phyloP scores from a whole-genome alignment of 2,888 invertebrate species.

The Brachycybe producta region DNA sequence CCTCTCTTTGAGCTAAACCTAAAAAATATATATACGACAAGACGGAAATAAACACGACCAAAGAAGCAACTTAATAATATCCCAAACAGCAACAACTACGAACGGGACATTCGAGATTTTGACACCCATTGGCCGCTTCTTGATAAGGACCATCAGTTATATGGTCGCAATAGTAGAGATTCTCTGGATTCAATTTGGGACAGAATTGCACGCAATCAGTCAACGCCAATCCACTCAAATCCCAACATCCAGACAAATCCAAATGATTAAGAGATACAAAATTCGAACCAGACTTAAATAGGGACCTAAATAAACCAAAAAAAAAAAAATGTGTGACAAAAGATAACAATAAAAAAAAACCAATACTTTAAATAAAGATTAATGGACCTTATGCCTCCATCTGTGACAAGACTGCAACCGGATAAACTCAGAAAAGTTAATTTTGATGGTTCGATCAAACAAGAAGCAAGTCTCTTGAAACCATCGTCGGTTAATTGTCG shows the following conservation, averaged over 20 bases:
- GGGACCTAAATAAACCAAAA: not conserved
- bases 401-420: too few relatives aligned
- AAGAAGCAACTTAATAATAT: too few relatives aligned
- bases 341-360: too few relatives aligned
- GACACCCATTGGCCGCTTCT: not conserved
- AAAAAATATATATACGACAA: too few relatives aligned
- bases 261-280: not conserved
- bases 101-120: not conserved
- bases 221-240: not conserved
- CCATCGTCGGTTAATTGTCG: constrained; percentile 3
- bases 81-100: not conserved
- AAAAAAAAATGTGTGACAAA: too few relatives aligned
- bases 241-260: not conserved
- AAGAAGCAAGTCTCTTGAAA: too few relatives aligned
- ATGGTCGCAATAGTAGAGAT: not conserved
- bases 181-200: not conserved
- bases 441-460: too few relatives aligned
- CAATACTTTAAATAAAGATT: too few relatives aligned
- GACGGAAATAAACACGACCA: too few relatives aligned
- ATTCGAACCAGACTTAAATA: not conserved
- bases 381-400: too few relatives aligned
- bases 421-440: too few relatives aligned
- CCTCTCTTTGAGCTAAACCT: too few relatives aligned
- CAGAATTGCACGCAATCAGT: not conserved
- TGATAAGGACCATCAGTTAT: not conserved